A percentile compares a stretch with the other conserved stretches of the same genome.
These are phyloP conservation scores for Polymixis flavicincta DNA, from an alignment of 2,888 invertebrate species.

Conservation along the genomic window DNA sequence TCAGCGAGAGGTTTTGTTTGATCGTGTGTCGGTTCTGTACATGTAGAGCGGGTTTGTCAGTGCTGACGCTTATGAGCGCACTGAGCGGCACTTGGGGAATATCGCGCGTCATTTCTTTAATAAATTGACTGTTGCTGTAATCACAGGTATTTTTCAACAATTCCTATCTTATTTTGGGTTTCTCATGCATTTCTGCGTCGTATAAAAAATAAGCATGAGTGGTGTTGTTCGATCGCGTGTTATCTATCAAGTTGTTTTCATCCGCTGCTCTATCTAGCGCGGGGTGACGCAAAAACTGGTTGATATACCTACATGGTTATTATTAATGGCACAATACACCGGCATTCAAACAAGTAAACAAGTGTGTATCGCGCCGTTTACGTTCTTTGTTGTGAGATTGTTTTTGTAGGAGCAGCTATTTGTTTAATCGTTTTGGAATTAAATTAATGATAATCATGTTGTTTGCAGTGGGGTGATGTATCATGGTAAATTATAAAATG, in stretches of 20 bases:
- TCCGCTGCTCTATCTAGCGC: conserved; percentile 62
- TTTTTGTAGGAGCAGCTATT: conserved; percentile 40
- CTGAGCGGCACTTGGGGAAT: conserved; percentile 76
- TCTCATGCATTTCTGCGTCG: conserved; percentile 37
- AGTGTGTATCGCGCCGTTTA: conserved; percentile 54
- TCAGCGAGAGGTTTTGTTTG: conserved; percentile 78
- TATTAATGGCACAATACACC: conserved; percentile 63
- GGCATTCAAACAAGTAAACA: conserved; percentile 67
- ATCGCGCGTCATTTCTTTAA: conserved; percentile 77
- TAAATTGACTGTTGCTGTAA: conserved; percentile 68
- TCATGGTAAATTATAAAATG: conserved; percentile 14
- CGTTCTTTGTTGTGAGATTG: conserved; percentile 55
- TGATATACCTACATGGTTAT: conserved; percentile 56
- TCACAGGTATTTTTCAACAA: conserved; percentile 42
- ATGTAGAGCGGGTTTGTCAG: conserved; percentile 71
- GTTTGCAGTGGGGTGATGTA: conserved; percentile 19
- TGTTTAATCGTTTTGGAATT: conserved; percentile 25
- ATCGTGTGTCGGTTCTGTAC: conserved; percentile 75
- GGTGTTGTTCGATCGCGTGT: conserved; percentile 56
- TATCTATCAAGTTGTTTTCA: conserved; percentile 78
- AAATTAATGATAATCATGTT: conserved; percentile 17
- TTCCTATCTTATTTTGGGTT: conserved; percentile 49
- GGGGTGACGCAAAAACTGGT: conserved; percentile 73
- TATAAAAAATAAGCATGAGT: conserved; percentile 46
- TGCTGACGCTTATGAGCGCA: conserved; percentile 50